Conservation (phyloP, 2,888 invertebrate species). For the Oscheius sp. region DNA sequence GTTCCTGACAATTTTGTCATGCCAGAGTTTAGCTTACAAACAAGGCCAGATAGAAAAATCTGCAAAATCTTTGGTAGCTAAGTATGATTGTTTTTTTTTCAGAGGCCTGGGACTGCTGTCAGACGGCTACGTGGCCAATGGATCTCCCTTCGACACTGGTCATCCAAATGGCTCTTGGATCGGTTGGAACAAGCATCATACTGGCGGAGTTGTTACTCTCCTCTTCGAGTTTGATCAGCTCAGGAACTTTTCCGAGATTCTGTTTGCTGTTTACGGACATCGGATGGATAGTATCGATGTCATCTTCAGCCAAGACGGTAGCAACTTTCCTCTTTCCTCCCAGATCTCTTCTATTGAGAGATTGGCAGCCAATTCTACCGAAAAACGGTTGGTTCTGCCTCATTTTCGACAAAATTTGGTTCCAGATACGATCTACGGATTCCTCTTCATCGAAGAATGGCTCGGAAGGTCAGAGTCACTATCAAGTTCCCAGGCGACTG, state of each 20-base stretch:
- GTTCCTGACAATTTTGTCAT: too few species aligned
- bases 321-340: conserved; percentile 52
- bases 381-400: conserved; percentile 39
- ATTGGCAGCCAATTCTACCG: conserved; percentile 45
- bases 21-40: too few species aligned
- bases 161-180: conserved; percentile 79
- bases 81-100: conserved; percentile 42
- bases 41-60: too few species aligned
- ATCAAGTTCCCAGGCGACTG: conserved; percentile 83
- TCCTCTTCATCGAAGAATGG: conserved; percentile 55
- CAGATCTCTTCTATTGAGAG: conserved; percentile 55
- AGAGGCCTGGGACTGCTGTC: conserved; percentile 85
- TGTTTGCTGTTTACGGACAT: conserved; percentile 87
- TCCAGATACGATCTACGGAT: conserved; percentile 57
- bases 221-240: conserved; percentile 89
- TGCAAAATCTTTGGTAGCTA: too few species aligned
- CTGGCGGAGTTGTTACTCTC: conserved; percentile 78
- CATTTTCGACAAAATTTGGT: neutral
- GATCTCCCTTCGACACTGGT: conserved; percentile 50
- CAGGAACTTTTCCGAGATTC: conserved; percentile 86
- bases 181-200: conserved; percentile 87
- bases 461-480: conserved; percentile 55
- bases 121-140: conserved; percentile 62
- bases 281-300: conserved; percentile 83
- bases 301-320: conserved; percentile 59